Percentiles rank a stretch among this genome's conserved stretches.
Conservation (phyloP, 2,113 vertebrate genomes). For the Pardalotus punctatus region DNA sequence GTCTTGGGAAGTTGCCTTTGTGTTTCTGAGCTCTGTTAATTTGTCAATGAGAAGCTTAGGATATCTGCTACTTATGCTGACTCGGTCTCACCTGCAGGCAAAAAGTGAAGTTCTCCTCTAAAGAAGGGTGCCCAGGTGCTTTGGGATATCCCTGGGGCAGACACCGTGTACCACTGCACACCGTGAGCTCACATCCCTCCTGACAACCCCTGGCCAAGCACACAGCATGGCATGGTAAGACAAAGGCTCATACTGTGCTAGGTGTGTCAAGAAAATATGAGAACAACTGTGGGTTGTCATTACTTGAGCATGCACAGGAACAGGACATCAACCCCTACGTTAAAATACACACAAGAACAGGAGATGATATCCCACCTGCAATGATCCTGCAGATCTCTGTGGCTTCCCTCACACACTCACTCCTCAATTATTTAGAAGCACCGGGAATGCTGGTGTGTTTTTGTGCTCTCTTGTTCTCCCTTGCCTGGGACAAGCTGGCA, state of each 20-base stretch:
- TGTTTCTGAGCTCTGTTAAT: not conserved
- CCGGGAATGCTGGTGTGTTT: not conserved
- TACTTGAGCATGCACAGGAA: fast-evolving
- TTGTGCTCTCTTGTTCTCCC: fast-evolving
- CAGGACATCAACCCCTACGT: too few species aligned
- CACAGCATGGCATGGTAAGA: fast-evolving
- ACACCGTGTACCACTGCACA: fast-evolving
- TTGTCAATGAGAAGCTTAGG: not conserved
- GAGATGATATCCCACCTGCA: not conserved
- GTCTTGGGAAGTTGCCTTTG: not conserved
- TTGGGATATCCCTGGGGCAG: not conserved
- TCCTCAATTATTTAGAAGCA: fast-evolving
- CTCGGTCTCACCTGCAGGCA: not conserved
- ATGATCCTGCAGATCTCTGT: not conserved
- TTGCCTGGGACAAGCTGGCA: not conserved
- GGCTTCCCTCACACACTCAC: not conserved
- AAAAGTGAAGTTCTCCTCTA: not conserved
- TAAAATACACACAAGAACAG: not conserved
- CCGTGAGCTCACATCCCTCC: not conserved
- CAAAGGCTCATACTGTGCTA: fast-evolving
- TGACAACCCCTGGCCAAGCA: not conserved
- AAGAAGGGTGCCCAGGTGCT: not conserved
- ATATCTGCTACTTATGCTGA: not conserved
- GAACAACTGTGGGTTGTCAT: not conserved
- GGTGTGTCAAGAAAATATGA: not conserved